A percentile compares a stretch with the other conserved stretches of the same genome.
phyloP scores from a whole-genome alignment of 2,888 invertebrate genomes.

The Synergus itoensis region DNA sequence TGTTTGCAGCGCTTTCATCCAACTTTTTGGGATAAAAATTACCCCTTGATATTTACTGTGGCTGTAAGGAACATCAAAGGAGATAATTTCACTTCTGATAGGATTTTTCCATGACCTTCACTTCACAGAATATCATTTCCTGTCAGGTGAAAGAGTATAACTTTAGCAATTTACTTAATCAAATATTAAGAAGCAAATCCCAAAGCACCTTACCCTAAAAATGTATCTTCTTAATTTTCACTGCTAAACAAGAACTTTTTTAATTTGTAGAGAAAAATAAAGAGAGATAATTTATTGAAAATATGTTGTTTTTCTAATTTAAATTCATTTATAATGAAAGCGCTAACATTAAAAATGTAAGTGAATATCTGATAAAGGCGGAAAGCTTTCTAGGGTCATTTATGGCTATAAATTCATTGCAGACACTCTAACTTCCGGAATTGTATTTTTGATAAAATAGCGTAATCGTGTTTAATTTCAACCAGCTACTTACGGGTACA shows the following conservation, averaged over 20 bases:
- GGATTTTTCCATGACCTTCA: background rate
- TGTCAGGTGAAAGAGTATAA: background rate
- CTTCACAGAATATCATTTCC: background rate
- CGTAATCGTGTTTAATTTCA: constrained; percentile 24
- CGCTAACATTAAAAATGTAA: background rate
- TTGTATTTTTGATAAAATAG: constrained; percentile 24
- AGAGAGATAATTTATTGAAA: background rate
- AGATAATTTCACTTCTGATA: background rate
- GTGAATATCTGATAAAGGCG: background rate
- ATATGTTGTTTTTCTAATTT: background rate
- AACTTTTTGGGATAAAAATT: background rate
- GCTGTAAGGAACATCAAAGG: background rate
- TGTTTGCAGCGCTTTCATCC: background rate
- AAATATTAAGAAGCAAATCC: background rate
- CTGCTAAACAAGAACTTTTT: background rate
- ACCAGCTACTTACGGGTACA: constrained; percentile 5
- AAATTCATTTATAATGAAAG: background rate
- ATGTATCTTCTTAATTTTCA: background rate
- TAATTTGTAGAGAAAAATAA: background rate
- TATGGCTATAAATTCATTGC: constrained; percentile 2
- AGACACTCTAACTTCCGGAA: background rate
- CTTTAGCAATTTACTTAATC: background rate
- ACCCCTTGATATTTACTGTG: background rate
- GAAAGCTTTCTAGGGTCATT: background rate
- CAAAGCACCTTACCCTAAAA: background rate